Base-by-base conservation (phyloP, 2,888 invertebrate species). In the Drosophila phalerata region DNA sequence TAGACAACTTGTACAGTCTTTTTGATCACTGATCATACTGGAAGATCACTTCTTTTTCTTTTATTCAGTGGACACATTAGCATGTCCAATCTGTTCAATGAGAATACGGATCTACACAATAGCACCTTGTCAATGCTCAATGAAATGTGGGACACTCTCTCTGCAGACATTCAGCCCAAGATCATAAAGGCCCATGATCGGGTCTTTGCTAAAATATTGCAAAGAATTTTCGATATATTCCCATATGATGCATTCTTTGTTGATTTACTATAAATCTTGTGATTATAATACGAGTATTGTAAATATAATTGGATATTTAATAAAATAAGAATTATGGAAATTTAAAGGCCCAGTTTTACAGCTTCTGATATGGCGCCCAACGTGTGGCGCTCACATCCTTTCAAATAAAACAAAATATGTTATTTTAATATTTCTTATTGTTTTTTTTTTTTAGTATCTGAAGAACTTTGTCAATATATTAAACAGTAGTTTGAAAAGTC, bases 41-140 rank as follows among this genome's bases (percentile, higher is more conserved):
- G 2, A 0, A 3, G 3, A n/a, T 45, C 8, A 28, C 5, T 5
- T 5, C 10, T 42, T 8, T 30, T 0, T 38, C 17, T 15, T 62
- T 45, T n/a, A n/a, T n/a, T n/a, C 49, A 90, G 90, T 6, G 85
- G 86, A 3, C 60, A 70, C 45, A 67, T 88, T 3, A 38, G 82
- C 11, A 58, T 90, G 83, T 73, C 88, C 5, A 90, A 90, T 60
- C 71, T 90, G 2, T 90, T 90, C 48, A 78, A 84, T 25, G 77
- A 83, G 22, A 89, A 90, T 19, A 55, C 53, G 37, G 74, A 76
- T 1, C 64, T 90, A 8, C 73, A 82, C 3, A 83, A 90, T 3
- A 90, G 79, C 57, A 89, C 90, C 4, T n/a, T 87, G 30, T 69
- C 77, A 52, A 66, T 88, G 6, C 56, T 90, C 0, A 90, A 90